Evolutionary conservation across 2,113 vertebrate species (phyloP), one percentile per base, ranked within the genome.

Genomic region (Himantopus leucocephalus): DNA sequence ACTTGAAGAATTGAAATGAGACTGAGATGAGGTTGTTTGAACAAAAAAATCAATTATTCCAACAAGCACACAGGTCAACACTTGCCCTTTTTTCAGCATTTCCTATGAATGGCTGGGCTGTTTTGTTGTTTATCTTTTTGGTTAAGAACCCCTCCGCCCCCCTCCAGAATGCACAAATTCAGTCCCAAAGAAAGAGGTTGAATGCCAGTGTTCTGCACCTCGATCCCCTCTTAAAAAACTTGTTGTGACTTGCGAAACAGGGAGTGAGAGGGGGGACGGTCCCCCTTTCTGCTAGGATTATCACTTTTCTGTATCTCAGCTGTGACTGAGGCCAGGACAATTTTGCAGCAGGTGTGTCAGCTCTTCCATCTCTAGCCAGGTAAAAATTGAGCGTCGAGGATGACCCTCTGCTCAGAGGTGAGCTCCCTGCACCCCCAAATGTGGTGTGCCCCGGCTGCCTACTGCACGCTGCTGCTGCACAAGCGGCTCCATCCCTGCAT

Each of bases 331-430:
- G 41, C 55, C 48, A 43, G 56, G 30, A 17, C 7, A 14, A 6
- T 27, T 10, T 37, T 39, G 63, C 37, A 30, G 34, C 0, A 0
- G 18, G 16, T 30, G 1, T 37, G 27, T 27, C 67, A 43, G 52
- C 59, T 43, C 14, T 37, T 87, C 79, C 22, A 20, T 6, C n/a
- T 55, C 52, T 6, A n/a, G 13, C 52, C 32, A 39, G 32, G 18
- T 26, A 22, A 26, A 66, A 47, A 26, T 1, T 1, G 5, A 32
- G 20, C 2, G 6, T 48, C 0, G 3, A 53, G 59, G 20, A 18
- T 23, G 52, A 39, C 8, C 35, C 6, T 37, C 7, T 56, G 35
- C 59, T 43, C n/a, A 21, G 58, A 20, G 58, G 67, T 35, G 9
- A 62, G 8, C 20, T 18, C 10, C 35, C 27, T 8, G 50, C 18